Evolutionary conservation across 2,888 invertebrate genomes (phyloP), one percentile per base, ranked within the genome.

Genomic region (Polyploca ridens): DNA sequence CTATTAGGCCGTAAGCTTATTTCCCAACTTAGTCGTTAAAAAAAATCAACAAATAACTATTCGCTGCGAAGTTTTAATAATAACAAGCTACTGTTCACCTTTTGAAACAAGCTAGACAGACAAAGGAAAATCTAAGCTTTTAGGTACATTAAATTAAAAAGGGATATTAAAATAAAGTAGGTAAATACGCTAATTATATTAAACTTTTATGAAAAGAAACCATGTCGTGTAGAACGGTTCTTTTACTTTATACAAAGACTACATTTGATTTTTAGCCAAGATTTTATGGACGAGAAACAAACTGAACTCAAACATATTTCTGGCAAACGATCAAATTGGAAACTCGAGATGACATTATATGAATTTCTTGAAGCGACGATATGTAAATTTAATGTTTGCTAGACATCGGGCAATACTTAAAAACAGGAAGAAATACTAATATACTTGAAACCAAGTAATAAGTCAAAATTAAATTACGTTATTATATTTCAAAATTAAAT

Each of bases 311-410:
- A 77, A 75, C 76, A 77, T 66, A 70, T 67, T 63, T 76, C 69
- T 78, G 74, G 78, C 76, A 73, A 63, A 62, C 70, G 67, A 75
- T 75, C 78, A 76, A 76, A 76, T 77, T 73, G 70, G 70, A 75
- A 70, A 73, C 76, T 54, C 19, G 19, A 54, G 54, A 54, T 7
- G 54, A 19, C 19, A 54, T 54, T 19, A 0, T 49, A 49, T 49
- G 49, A 49, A 54, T n/a, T 46, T n/a, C 6, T n/a, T 46, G 46
- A 1, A 46, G 46, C 46, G 46, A n/a, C 46, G 46, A n/a, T 54
- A 54, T 54, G n/a, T 54, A 54, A 54, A 54, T 54, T 54, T 54
- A 16, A 49, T 54, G 19, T 54, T 7, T 19, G 10, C 10, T 10
- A 19, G 54, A 10, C 19, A 54, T 7, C 7, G 19, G 19, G 5